A percentile compares a stretch with the other conserved stretches of the same genome.
Evolutionary conservation across 2,113 vertebrate genomes (phyloP).

Genomic region (Nannospalax galili): DNA sequence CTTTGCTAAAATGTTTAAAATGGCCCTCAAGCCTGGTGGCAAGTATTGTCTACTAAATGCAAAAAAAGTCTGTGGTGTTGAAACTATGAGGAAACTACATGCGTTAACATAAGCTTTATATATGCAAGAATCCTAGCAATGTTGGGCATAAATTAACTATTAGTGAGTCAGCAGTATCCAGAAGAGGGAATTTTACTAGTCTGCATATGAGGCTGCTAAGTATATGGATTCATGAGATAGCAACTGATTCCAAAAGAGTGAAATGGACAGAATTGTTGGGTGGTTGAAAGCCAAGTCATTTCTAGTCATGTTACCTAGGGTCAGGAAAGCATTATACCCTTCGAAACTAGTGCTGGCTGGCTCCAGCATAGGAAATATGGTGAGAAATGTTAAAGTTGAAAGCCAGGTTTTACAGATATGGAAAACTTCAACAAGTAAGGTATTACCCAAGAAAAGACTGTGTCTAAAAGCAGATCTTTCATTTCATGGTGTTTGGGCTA

Average conservation of each 20-base stretch:
- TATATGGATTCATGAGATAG: not conserved
- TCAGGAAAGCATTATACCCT: not conserved
- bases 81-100: not conserved
- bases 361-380: not conserved
- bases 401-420: not conserved
- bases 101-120: not conserved
- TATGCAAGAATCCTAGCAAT: not conserved
- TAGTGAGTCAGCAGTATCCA: not conserved
- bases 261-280: not conserved
- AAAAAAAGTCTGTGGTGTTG: not conserved
- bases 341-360: not conserved
- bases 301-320: not conserved
- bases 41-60: not conserved
- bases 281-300: not conserved
- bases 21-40: not conserved
- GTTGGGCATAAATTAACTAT: not conserved
- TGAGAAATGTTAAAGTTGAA: not conserved
- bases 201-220: not conserved
- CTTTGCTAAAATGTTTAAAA: constrained; percentile 15
- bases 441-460: not conserved
- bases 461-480: not conserved
- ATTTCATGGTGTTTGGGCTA: not conserved
- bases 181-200: not conserved
- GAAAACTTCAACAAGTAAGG: not conserved
- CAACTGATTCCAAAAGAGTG: not conserved